Conservation (phyloP, 2,113 vertebrate genomes). For the Crotophaga sulcirostris region DNA sequence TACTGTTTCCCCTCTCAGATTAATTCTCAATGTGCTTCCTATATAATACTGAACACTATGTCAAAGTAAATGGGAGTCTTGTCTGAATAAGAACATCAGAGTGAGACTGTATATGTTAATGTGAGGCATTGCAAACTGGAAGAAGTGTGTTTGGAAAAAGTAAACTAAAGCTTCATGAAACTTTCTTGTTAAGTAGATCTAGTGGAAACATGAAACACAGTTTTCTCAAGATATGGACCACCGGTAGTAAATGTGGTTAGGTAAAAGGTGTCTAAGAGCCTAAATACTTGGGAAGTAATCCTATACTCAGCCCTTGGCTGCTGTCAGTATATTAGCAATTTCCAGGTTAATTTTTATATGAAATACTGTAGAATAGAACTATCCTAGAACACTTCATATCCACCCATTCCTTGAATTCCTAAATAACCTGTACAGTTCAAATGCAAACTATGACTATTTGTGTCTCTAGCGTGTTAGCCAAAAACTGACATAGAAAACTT, state of each 20-base stretch:
- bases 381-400: background rate
- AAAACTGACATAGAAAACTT: background rate
- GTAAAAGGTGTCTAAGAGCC: background rate
- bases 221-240: background rate
- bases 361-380: background rate
- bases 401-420: background rate
- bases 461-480: background rate
- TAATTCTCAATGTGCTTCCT: background rate
- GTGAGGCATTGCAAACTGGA: background rate
- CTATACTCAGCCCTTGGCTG: background rate
- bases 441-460: background rate
- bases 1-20: background rate
- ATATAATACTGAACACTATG: background rate
- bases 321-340: background rate
- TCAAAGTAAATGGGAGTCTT: background rate
- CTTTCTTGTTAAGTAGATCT: background rate
- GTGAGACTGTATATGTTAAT: rapidly evolving
- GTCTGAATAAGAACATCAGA: background rate
- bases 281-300: background rate
- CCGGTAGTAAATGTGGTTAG: background rate
- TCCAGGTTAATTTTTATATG: background rate
- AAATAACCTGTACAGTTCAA: background rate
- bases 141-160: background rate
- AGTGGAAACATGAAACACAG: background rate
- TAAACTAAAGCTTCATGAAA: background rate